phyloP scores from a whole-genome alignment of 2,113 vertebrate genomes.

The Heptranchias perlo region DNA sequence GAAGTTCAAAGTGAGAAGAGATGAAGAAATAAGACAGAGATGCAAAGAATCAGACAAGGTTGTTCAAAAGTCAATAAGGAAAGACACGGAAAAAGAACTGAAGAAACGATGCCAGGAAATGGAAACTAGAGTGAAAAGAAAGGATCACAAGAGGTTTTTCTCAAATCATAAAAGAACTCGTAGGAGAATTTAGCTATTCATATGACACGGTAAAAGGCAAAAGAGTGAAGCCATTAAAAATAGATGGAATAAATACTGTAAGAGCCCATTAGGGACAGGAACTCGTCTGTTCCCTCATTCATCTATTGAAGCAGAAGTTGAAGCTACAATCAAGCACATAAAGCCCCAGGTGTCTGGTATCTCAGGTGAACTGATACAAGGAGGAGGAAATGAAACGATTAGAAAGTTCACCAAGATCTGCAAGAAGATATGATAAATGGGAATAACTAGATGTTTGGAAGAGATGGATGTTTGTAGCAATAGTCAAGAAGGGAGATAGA shows the following conservation, averaged over 20 bases:
- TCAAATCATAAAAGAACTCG: background rate
- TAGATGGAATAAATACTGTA: background rate
- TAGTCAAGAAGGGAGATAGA: background rate
- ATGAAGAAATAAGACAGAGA: background rate
- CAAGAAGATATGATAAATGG: background rate
- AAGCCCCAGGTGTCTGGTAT: background rate
- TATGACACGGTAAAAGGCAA: background rate
- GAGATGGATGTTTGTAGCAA: background rate
- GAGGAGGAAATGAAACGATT: background rate
- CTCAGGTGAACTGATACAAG: background rate
- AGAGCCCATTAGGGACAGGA: background rate
- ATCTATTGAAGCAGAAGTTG: background rate
- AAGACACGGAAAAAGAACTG: background rate
- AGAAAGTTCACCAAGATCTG: background rate
- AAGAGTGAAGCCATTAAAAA: background rate
- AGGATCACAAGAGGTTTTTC: background rate
- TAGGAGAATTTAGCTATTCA: background rate
- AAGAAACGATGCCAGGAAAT: background rate
- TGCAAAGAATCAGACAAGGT: no score
- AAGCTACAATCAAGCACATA: background rate
- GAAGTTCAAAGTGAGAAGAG: background rate
- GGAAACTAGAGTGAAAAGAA: background rate
- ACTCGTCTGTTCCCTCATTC: background rate
- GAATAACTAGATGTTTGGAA: background rate
- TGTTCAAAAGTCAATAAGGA: background rate